Percentiles rank a stretch among this genome's conserved stretches.
Evolutionary conservation across 2,888 invertebrate genomes (phyloP).

Genomic region (Pseudeuparius sepicola): DNA sequence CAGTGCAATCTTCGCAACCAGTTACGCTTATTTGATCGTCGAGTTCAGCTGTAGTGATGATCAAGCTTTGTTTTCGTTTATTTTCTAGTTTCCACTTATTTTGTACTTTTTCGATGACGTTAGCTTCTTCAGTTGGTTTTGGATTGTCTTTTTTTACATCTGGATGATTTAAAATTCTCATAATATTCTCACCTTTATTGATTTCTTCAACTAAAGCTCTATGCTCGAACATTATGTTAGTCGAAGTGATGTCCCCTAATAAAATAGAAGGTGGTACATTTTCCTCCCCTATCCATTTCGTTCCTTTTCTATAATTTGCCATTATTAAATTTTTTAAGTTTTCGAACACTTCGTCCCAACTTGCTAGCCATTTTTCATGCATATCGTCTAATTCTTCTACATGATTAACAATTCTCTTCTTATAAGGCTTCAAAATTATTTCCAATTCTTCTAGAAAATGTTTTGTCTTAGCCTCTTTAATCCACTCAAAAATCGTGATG

Average conservation of each 20-base stretch:
- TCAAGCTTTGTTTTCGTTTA: slow-evolving; percentile 10
- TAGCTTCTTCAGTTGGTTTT: not conserved
- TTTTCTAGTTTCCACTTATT: slow-evolving; percentile 2
- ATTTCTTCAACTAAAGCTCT: slow-evolving; percentile 20
- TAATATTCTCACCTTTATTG: slow-evolving; percentile 22
- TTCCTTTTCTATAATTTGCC: slow-evolving; percentile 17
- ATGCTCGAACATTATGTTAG: slow-evolving; percentile 18
- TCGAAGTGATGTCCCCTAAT: slow-evolving; percentile 19
- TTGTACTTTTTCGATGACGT: slow-evolving; percentile 7
- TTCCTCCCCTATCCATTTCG: slow-evolving; percentile 20
- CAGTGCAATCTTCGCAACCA: slow-evolving; percentile 16
- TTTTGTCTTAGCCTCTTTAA: slow-evolving; percentile 17
- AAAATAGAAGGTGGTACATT: slow-evolving; percentile 17
- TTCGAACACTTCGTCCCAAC: slow-evolving; percentile 21
- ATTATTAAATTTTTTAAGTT: slow-evolving; percentile 18
- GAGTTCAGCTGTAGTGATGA: slow-evolving; percentile 12
- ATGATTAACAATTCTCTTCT: slow-evolving; percentile 13
- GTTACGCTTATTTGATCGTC: slow-evolving; percentile 15
- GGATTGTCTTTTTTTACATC: too few species aligned
- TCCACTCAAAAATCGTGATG: slow-evolving; percentile 22
- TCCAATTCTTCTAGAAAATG: slow-evolving; percentile 17
- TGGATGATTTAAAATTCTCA: slow-evolving; percentile 16
- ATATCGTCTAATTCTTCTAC: slow-evolving; percentile 14
- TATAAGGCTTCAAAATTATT: slow-evolving; percentile 13
- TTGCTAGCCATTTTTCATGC: slow-evolving; percentile 19